A percentile compares a stretch with the other conserved stretches of the same genome.
These are phyloP conservation scores for Agrenia bidenticulata DNA, from an alignment of 2,888 invertebrate genomes.

Conservation along the genomic window DNA sequence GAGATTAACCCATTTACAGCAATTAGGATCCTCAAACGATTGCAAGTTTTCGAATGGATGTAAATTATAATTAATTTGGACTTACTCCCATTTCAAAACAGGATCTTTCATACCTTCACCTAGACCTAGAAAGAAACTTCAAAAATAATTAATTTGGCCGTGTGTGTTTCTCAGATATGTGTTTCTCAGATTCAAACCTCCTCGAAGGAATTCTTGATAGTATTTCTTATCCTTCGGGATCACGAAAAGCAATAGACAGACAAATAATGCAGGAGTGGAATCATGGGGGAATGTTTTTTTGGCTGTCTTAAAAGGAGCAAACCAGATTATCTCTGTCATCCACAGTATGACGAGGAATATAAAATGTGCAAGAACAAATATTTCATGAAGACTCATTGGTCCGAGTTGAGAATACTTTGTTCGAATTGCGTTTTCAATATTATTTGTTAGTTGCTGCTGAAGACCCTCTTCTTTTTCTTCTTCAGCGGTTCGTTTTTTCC, in stretches of 20 bases:
- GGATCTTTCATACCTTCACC: conserved; percentile 46
- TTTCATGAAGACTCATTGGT: conserved; percentile 74
- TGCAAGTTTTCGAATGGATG: too few relatives aligned
- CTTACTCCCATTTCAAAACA: conserved; percentile 43
- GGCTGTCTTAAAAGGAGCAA: conserved; percentile 22
- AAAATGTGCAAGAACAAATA: conserved; percentile 71
- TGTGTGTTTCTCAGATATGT: too few relatives aligned
- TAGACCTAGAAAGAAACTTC: too few relatives aligned
- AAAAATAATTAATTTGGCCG: too few relatives aligned
- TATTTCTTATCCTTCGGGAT: conserved; percentile 45
- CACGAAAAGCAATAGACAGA: conserved; percentile 38
- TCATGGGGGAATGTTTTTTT: conserved; percentile 35
- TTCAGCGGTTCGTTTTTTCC: conserved; percentile 10
- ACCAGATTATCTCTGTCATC: conserved; percentile 63
- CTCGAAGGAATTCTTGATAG: conserved; percentile 39
- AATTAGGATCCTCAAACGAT: too few relatives aligned
- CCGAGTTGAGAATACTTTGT: conserved; percentile 77
- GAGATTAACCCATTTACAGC: too few relatives aligned
- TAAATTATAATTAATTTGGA: conserved; percentile 32
- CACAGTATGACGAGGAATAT: conserved; percentile 76
- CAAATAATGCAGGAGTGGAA: conserved; percentile 40
- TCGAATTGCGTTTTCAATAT: conserved; percentile 66
- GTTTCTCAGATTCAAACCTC: too few relatives aligned
- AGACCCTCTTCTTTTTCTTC: background rate
- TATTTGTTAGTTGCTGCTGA: conserved; percentile 38